Evolutionary conservation across 2,797 vertebrate genomes (phyloP).

Genomic region (Peromyscus melanophrys): DNA sequence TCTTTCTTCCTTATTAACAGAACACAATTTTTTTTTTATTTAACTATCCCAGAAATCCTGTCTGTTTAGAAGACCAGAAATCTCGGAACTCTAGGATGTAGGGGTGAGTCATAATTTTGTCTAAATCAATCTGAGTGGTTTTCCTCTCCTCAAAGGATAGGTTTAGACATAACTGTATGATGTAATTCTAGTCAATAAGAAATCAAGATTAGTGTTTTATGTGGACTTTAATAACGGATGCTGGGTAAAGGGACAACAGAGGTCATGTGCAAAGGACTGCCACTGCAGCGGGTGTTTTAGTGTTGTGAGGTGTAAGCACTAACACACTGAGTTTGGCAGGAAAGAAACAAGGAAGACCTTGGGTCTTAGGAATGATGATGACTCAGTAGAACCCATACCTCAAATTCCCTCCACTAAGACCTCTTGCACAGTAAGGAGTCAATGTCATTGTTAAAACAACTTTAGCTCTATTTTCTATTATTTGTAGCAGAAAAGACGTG

Average conservation of each 20-base stretch:
- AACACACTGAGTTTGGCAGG: not conserved
- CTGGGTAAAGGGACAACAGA: not conserved
- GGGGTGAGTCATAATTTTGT: not conserved
- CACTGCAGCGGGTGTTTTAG: not conserved
- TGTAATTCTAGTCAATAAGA: not conserved
- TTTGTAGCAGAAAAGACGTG: not conserved
- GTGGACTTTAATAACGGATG: not conserved
- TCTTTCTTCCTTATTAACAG: not conserved
- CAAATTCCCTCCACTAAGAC: not conserved
- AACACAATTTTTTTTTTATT: not conserved
- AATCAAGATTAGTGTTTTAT: not conserved
- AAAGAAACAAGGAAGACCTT: not conserved
- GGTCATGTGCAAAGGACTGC: not conserved
- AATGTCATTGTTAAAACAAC: not conserved
- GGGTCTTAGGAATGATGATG: not conserved
- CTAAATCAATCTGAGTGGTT: not conserved
- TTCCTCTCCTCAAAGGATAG: not conserved
- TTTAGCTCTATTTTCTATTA: conserved; percentile 20
- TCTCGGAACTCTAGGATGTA: not conserved
- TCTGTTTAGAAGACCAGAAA: not conserved
- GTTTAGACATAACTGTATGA: not conserved
- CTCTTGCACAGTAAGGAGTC: not conserved
- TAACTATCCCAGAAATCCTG: not conserved
- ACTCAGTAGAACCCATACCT: not conserved
- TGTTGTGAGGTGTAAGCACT: not conserved